phyloP scores from a whole-genome alignment of 2,113 vertebrate species.

The Gallinago media region DNA sequence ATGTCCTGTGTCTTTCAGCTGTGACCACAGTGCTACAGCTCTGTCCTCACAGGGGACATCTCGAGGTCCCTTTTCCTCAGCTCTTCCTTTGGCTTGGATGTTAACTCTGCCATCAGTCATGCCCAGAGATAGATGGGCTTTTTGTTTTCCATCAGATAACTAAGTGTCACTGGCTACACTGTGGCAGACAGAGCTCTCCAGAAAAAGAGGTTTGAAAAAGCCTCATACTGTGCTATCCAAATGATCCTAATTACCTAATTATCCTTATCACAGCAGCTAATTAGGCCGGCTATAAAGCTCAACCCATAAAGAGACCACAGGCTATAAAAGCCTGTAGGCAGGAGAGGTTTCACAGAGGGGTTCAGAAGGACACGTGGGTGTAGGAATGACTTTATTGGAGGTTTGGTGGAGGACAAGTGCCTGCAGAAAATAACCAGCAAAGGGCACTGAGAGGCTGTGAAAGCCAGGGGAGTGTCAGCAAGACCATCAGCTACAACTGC shows the following conservation, averaged over 20 bases:
- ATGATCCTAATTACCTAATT: constrained; percentile 61
- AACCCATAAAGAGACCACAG: constrained; percentile 44
- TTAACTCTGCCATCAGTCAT: not conserved
- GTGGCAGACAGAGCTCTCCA: constrained; percentile 2
- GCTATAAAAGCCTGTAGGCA: constrained; percentile 14
- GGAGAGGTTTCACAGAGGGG: not conserved
- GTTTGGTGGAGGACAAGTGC: not conserved
- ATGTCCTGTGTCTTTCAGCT: accelerated
- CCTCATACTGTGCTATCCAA: constrained; percentile 26
- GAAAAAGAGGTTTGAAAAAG: constrained; percentile 52
- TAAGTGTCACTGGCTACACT: not conserved
- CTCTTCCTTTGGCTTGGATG: not conserved
- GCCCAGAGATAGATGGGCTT: not conserved
- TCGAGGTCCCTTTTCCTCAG: not conserved
- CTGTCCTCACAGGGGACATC: not conserved
- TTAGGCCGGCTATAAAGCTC: constrained; percentile 44
- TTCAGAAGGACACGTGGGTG: not conserved
- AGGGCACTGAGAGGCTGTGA: not conserved
- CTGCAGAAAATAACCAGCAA: not conserved
- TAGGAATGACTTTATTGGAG: not conserved
- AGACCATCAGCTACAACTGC: not conserved
- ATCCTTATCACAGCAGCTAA: constrained; percentile 54
- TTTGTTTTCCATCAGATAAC: constrained; percentile 1
- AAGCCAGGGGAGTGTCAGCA: not conserved
- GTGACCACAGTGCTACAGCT: not conserved